Percentiles rank a stretch among this genome's conserved stretches.
Evolutionary conservation across 64 coral and sea anemone genomes (phyloP).

Genomic region (Actinia tenebrosa): DNA sequence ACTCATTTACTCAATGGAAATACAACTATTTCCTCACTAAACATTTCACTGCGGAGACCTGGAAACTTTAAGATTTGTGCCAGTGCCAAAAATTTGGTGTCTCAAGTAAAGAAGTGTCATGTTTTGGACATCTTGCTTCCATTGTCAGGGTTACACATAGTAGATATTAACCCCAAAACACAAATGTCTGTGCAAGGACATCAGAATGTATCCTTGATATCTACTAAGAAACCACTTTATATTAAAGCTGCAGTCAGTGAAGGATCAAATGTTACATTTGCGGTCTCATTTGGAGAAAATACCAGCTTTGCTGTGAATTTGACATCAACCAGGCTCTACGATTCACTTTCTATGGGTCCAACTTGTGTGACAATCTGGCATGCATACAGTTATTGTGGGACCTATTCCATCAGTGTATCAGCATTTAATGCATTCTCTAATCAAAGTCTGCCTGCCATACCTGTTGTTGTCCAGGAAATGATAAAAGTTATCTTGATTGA

Average conservation of each 20-base stretch:
- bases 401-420: constrained; percentile 40
- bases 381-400: constrained; percentile 38
- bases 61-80: constrained; percentile 47
- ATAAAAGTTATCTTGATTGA: neutral
- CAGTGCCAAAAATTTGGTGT: constrained; percentile 41
- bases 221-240: neutral
- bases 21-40: neutral
- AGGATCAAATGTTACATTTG: constrained; percentile 64
- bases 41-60: constrained; percentile 19
- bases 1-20: constrained; percentile 30
- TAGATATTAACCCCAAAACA: neutral
- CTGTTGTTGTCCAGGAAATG: neutral
- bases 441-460: constrained; percentile 1
- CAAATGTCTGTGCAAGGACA: neutral
- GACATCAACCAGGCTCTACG: neutral
- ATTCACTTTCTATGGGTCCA: neutral
- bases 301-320: neutral
- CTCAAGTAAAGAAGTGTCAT: constrained; percentile 16
- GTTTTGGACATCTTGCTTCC: constrained; percentile 36
- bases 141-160: constrained; percentile 47
- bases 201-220: constrained; percentile 7
- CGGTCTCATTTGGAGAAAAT: constrained; percentile 51
- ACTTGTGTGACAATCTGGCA: constrained; percentile 36
- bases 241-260: neutral
- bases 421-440: constrained; percentile 50